Evolutionary conservation across 2,888 invertebrate genomes (phyloP), one percentile per base, ranked within the genome.

Genomic region (Cristatella mucedo): DNA sequence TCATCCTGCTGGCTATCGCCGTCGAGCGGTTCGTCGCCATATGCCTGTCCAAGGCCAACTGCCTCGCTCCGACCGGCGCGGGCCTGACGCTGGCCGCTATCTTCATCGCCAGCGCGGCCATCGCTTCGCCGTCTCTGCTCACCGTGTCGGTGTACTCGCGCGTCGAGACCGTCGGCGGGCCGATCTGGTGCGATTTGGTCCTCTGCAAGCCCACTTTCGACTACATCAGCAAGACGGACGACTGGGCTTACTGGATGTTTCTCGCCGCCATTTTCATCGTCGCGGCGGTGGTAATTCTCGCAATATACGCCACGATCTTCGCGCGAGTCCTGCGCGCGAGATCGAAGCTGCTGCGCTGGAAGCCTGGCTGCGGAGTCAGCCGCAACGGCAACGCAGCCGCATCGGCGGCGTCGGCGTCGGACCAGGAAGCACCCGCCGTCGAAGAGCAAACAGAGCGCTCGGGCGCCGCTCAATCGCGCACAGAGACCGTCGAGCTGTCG

Each of bases 11-110:
- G 3, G 52, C 49, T 2, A 54, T 56, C n/a, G 54, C 56, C 5
- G 47, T 55, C 30, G 57, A 57, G 29, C 41, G 57, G 6, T 56
- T 47, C 44, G 41, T 53, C 13, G 42, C 55, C 7, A 54, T 57
- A 18, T 55, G 52, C 38, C 44, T 45, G 30, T 44, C 48, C 5
- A 45, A 48, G 1, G 41, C 32, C 15, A 44, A 36, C 26, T 32
- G 41, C 9, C 44, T 50, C 13, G 45, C 42, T 18, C 15, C 16
- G 16, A 18, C 20, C 6, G 34, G 21, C 11, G 44, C 48, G 21
- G 43, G 43, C 21, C 36, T 48, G n/a, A 43, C 49, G 20, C 43
- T 55, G 21, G 31, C 42, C 3, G 20, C 44, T 5, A 49, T 48
- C 16, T 38, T 49, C 13, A 16, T 48, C 2, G 15, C 44, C 19